Evolutionary conservation across 2,888 invertebrate genomes (phyloP).

Genomic region (Spodoptera picta): DNA sequence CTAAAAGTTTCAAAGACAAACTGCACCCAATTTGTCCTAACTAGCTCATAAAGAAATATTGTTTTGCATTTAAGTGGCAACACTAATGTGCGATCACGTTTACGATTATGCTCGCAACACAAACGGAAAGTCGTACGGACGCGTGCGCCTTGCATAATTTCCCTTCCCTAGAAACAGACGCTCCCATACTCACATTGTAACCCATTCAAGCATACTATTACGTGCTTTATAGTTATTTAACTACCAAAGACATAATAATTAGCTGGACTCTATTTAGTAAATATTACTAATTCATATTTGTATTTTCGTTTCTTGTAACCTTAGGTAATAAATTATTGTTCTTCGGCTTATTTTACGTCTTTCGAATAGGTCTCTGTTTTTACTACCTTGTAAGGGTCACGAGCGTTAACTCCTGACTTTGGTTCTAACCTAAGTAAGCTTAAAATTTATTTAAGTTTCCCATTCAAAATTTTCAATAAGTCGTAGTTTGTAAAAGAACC

Average conservation of each 20-base stretch:
- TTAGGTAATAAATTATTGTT: background rate
- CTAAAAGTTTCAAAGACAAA: conserved; percentile 7
- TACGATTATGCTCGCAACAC: conserved; percentile 65
- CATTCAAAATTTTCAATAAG: no score
- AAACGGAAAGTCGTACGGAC: conserved; percentile 37
- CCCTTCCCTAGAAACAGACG: conserved; percentile 40
- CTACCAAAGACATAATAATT: conserved; percentile 24
- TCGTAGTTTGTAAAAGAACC: no score
- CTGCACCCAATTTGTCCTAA: conserved; percentile 36
- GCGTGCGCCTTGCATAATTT: conserved; percentile 64
- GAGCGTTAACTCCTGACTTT: no score
- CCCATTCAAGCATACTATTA: conserved; percentile 34
- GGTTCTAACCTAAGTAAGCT: background rate
- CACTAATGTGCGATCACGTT: conserved; percentile 79
- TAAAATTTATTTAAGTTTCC: no score
- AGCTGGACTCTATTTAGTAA: conserved; percentile 7
- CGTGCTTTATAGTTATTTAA: conserved; percentile 28
- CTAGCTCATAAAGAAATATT: conserved; percentile 56
- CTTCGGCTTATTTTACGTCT: background rate
- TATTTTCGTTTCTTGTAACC: conserved; percentile 15
- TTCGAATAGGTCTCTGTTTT: no score
- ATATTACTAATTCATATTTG: conserved; percentile 30
- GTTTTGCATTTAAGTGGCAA: conserved; percentile 72
- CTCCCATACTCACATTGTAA: conserved; percentile 31
- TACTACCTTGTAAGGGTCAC: no score